Base-by-base conservation (phyloP, 2,797 vertebrate genomes). In the Lepus oiostolus region DNA sequence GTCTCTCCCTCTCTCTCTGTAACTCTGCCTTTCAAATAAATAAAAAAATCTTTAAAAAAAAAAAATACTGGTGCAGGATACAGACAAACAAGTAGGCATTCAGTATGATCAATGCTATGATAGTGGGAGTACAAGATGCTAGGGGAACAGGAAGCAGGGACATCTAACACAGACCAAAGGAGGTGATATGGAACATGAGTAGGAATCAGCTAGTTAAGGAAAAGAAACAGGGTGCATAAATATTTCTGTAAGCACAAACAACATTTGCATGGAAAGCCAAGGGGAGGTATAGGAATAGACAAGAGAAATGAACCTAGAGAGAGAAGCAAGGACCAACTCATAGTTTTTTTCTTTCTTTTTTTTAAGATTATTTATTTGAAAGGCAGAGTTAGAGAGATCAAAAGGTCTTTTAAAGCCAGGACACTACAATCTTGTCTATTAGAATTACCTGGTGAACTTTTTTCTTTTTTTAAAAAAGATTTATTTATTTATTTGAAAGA, bases 61-160 rank as follows among this genome's bases (percentile, higher is more conserved):
- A 47, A 47, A 47, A 47, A 88, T 75, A 65, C 68, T 63, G 58
- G 60, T 67, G 30, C 50, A 91, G 38, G 60, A 92, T 19, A 90
- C 5, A 71, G n/a, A 88, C 75, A 93, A 94, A 86, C 38, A 92
- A 76, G 81, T 5, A 72, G 62, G 68, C 50, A 83, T 47, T 30
- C n/a, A 79, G 72, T 50, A 77, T 87, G 81, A 74, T 94, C 85
- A 95, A 77, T 62, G 68, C 74, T 88, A 16, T 84, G 76, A 72
- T n/a, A 81, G 88, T 84, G 70, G n/a, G 74, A 65, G 47, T 65
- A 72, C 63, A 91, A 80, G 70, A 85, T 75, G 47, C 75, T 77
- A 83, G n/a, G 70, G 70, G 90, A 95, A 95, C 32, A 88, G 92
- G 93, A 95, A 94, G 70, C 79, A 90, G 35, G 65, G 32, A 88